Conservation (phyloP, 2,113 vertebrate species). For the Channa maculata region DNA sequence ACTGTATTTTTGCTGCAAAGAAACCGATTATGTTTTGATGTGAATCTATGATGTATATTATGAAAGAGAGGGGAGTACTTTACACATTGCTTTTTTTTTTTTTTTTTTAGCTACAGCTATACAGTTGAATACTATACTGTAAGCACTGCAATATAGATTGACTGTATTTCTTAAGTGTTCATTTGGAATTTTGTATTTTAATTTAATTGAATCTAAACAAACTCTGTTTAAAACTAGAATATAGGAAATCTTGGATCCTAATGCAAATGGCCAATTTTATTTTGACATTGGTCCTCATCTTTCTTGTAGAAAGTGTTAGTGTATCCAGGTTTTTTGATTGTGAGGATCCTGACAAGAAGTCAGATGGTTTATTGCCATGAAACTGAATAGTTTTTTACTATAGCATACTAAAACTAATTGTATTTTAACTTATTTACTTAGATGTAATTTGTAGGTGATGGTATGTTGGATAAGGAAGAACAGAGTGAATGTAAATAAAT, state of each 20-base stretch:
- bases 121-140: conserved; percentile 63
- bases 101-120: conserved; percentile 60
- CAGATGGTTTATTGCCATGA: conserved; percentile 26
- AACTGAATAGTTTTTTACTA: conserved; percentile 49
- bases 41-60: conserved; percentile 73
- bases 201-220: conserved; percentile 57
- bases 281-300: conserved; percentile 57
- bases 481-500: conserved; percentile 67
- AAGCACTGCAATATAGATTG: conserved; percentile 56
- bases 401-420: conserved; percentile 46
- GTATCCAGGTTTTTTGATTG: conserved; percentile 52
- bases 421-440: conserved; percentile 51
- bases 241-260: conserved; percentile 47
- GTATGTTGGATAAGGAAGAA: conserved; percentile 59
- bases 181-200: conserved; percentile 49
- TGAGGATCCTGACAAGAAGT: conserved; percentile 55
- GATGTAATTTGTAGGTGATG: conserved; percentile 42
- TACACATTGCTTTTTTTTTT: conserved; percentile 55
- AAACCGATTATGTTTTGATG: conserved; percentile 74
- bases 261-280: conserved; percentile 58
- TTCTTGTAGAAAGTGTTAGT: conserved; percentile 70
- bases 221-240: conserved; percentile 40
- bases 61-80: conserved; percentile 61
- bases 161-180: conserved; percentile 63
- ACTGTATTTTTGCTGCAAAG: conserved; percentile 78